These are phyloP conservation scores for Hemicordylus capensis DNA, from an alignment of 2,113 vertebrate species.

Conservation along the genomic window DNA sequence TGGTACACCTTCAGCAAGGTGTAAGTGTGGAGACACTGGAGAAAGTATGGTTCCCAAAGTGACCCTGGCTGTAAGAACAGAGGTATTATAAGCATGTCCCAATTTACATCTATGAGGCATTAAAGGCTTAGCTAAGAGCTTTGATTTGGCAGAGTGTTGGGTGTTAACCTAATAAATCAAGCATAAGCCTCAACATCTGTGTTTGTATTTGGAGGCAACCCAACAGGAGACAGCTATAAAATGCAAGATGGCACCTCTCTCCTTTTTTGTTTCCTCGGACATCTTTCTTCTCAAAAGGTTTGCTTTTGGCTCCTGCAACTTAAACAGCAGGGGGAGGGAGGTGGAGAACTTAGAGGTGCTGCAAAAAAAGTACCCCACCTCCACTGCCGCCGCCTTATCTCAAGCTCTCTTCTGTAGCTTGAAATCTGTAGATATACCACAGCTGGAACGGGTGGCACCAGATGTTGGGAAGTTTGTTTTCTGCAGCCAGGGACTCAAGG, in stretches of 20 bases:
- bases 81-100: too few species aligned
- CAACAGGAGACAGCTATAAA: not conserved
- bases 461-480: constrained; percentile 57
- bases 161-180: not conserved
- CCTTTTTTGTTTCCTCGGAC: not conserved
- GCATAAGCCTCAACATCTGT: not conserved
- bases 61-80: too few species aligned
- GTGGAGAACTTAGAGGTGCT: not conserved
- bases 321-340: not conserved
- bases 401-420: not conserved
- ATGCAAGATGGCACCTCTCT: not conserved
- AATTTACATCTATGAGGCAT: too few species aligned
- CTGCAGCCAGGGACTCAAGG: constrained; percentile 35
- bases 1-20: too few species aligned
- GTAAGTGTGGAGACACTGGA: too few species aligned
- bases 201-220: not conserved
- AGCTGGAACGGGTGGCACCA: constrained; percentile 43
- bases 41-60: too few species aligned
- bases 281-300: constrained; percentile 6
- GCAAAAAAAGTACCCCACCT: constrained; percentile 36
- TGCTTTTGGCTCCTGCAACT: not conserved
- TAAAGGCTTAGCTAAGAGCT: too few species aligned
- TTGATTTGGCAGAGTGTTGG: too few species aligned
- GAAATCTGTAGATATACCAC: not conserved
- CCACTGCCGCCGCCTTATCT: constrained; percentile 15